Percentiles rank a stretch among this genome's conserved stretches.
These are phyloP conservation scores for Cantharis nigra DNA, from an alignment of 2,888 invertebrate species.

Conservation along the genomic window DNA sequence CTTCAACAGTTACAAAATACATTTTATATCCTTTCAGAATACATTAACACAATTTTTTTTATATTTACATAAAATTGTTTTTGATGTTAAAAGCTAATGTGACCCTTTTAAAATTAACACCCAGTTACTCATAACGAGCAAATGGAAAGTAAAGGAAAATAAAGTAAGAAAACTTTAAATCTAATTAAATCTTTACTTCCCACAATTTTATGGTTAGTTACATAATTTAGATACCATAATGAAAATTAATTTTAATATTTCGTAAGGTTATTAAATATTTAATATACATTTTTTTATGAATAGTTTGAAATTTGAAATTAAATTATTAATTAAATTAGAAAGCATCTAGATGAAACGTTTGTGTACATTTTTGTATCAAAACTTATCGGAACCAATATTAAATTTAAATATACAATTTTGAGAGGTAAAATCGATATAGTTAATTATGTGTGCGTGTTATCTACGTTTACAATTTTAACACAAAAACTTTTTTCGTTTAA, in stretches of 20 bases:
- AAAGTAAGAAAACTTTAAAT: constrained; percentile 21
- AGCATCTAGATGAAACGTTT: background rate
- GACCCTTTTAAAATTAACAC: background rate
- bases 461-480: background rate
- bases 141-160: background rate
- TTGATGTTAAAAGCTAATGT: constrained; percentile 21
- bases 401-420: background rate
- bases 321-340: background rate
- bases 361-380: background rate
- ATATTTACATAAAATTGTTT: background rate
- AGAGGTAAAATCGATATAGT: background rate
- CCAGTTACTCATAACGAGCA: background rate
- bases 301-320: background rate
- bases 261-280: background rate
- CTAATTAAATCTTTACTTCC: constrained; percentile 24
- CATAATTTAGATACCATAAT: constrained; percentile 12
- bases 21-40: background rate
- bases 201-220: constrained; percentile 20
- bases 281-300: background rate
- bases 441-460: background rate
- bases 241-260: constrained; percentile 9
- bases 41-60: background rate
- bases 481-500: background rate
- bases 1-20: background rate
- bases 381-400: background rate